Conservation (phyloP, 2,888 invertebrate species). For the Mamestra brassicae region DNA sequence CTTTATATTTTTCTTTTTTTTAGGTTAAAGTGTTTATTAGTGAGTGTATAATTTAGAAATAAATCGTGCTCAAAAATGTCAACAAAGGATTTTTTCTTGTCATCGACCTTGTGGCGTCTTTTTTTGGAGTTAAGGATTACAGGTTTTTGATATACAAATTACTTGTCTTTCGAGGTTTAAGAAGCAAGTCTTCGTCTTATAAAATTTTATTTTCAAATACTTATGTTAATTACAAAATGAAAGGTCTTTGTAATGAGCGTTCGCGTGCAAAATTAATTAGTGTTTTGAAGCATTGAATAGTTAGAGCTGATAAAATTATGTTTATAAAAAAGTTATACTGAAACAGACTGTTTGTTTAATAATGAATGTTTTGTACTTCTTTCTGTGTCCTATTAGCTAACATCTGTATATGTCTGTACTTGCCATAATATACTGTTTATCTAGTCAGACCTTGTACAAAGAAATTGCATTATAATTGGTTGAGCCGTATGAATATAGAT, state of each 20-base stretch:
- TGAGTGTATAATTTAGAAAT: not conserved
- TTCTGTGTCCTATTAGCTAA: not conserved
- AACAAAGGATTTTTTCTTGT: slow-evolving; percentile 18
- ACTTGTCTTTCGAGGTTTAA: slow-evolving; percentile 6
- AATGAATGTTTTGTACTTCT: slow-evolving; percentile 9
- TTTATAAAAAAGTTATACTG: slow-evolving; percentile 12
- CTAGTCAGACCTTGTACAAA: slow-evolving; percentile 52
- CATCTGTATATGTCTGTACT: slow-evolving; percentile 24
- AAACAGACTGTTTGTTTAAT: slow-evolving; percentile 31
- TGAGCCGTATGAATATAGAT: slow-evolving; percentile 51
- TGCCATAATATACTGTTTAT: slow-evolving; percentile 37
- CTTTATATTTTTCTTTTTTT: rapidly evolving
- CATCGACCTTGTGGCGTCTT: slow-evolving; percentile 47
- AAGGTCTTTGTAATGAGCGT: slow-evolving; percentile 11
- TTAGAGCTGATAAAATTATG: slow-evolving; percentile 30
- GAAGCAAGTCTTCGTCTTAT: not conserved
- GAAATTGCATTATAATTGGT: slow-evolving; percentile 59
- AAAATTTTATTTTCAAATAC: slow-evolving; percentile 14
- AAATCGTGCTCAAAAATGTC: not conserved
- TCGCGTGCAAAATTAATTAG: slow-evolving; percentile 36
- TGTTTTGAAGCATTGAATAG: slow-evolving; percentile 19
- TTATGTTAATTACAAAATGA: slow-evolving; percentile 12
- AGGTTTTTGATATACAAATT: slow-evolving; percentile 36
- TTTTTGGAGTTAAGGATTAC: slow-evolving; percentile 39
- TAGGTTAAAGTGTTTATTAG: not conserved